Percentiles rank a stretch among this genome's conserved stretches.
Conservation (phyloP, 2,113 vertebrate genomes). For the Heteronetta atricapilla region DNA sequence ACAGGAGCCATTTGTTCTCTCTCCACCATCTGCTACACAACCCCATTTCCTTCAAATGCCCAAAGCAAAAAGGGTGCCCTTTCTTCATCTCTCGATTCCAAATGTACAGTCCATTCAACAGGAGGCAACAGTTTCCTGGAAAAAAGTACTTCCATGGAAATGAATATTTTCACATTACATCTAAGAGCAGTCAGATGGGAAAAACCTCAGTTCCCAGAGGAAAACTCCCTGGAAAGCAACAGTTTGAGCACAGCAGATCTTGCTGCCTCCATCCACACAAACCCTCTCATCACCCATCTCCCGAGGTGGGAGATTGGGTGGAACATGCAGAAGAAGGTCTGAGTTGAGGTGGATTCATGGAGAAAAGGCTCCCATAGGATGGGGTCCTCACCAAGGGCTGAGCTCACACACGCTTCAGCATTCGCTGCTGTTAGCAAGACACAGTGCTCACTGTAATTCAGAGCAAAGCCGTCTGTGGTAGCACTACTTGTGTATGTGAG, state of each 20-base stretch:
- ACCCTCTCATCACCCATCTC: not conserved
- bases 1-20: not conserved
- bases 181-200: not conserved
- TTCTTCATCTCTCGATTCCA: not conserved
- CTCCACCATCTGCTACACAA: not conserved
- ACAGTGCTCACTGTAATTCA: not conserved
- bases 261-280: not conserved
- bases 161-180: not conserved
- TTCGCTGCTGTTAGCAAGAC: not conserved
- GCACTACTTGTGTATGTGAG: rapidly evolving
- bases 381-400: not conserved
- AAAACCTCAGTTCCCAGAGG: not conserved
- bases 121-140: not conserved
- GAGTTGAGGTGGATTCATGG: not conserved
- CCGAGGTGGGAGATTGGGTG: rapidly evolving
- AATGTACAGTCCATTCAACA: not conserved
- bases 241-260: not conserved
- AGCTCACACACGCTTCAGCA: too few relatives aligned
- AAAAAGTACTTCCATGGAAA: not conserved
- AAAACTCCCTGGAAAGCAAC: not conserved
- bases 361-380: not conserved
- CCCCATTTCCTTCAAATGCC: not conserved
- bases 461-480: not conserved
- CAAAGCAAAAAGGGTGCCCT: not conserved
- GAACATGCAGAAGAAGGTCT: not conserved